phyloP scores from a whole-genome alignment of 2,113 vertebrate genomes.

The Colistium nudipinnis region DNA sequence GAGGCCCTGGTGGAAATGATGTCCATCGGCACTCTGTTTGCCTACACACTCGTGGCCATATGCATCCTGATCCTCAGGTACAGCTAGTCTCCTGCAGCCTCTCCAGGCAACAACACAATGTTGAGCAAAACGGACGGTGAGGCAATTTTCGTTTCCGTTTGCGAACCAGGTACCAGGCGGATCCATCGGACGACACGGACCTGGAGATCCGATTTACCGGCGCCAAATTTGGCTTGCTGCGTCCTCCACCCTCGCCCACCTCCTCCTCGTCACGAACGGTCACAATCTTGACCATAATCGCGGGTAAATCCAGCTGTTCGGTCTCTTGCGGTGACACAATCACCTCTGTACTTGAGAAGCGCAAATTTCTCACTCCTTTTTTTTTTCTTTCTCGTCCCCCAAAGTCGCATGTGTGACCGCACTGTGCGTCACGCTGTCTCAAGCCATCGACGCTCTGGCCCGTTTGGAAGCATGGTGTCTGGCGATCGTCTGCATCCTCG shows the following conservation, averaged over 20 bases:
- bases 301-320: too few species aligned
- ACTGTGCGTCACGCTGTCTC: conserved; percentile 71
- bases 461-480: conserved; percentile 76
- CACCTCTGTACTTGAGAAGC: too few species aligned
- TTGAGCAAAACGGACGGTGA: neutral
- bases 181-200: conserved; percentile 46
- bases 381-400: conserved; percentile 5
- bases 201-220: conserved; percentile 15
- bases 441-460: conserved; percentile 70
- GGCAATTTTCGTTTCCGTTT: neutral
- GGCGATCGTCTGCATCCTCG: conserved; percentile 67
- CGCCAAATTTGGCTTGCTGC: conserved; percentile 66
- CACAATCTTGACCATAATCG: conserved; percentile 64
- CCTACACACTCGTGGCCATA: conserved; percentile 87
- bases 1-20: conserved; percentile 88
- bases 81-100: neutral
- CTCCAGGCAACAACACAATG: neutral
- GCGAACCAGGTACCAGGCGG: conserved; percentile 78
- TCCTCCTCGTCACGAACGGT: conserved; percentile 74
- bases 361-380: too few species aligned
- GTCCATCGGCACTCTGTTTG: conserved; percentile 88
- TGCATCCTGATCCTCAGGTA: conserved; percentile 91
- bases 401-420: conserved; percentile 74
- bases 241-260: conserved; percentile 67
- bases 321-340: too few species aligned